Evolutionary conservation across 2,888 invertebrate genomes (phyloP), one percentile per base, ranked within the genome.

Genomic region (Lepidocyrtoides sp.): DNA sequence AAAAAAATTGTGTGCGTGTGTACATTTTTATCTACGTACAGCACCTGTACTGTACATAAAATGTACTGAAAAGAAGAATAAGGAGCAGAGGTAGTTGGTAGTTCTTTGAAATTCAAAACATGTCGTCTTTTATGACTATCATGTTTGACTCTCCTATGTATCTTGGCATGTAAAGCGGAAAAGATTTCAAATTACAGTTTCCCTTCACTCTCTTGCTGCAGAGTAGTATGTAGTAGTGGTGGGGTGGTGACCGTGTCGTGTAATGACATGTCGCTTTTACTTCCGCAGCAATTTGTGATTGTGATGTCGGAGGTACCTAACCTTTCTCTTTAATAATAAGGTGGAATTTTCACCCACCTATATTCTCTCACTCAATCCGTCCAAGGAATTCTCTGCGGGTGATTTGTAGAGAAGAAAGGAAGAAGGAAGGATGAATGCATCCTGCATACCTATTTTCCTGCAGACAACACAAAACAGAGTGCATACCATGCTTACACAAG

Each of bases 191-290:
- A 60, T 32, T 57, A 57, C 60, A 17, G 29, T 36, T 57, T 54
- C 36, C 48, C 36, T 60, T 32, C 75, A 20, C 75, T 23, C 1
- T 44, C 8, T 44, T 63, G n/a, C n/a, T 14, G 10, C 54, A 14
- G n/a, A n/a, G n/a, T n/a, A n/a, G 54, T 32, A 32, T 2, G 14
- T 26, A 69, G 23, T 44, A 44, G n/a, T n/a, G n/a, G n/a, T 12
- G 20, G 23, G 41, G 20, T 12, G 23, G 14, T 41, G 72, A 44
- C 44, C 23, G 51, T 77, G n/a, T 69, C 29, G 7, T 20, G 84
- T 84, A 84, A 84, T 84, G 72, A 36, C 84, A 72, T 72, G 72
- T 51, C 41, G 51, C 69, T 60, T 72, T 51, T 72, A 84, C 84
- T 84, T 72, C 23, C 36, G 17, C 63, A 4, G 29, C 77, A 77